Conservation (phyloP, 2,888 invertebrate genomes). For the Hedychridium roseum region DNA sequence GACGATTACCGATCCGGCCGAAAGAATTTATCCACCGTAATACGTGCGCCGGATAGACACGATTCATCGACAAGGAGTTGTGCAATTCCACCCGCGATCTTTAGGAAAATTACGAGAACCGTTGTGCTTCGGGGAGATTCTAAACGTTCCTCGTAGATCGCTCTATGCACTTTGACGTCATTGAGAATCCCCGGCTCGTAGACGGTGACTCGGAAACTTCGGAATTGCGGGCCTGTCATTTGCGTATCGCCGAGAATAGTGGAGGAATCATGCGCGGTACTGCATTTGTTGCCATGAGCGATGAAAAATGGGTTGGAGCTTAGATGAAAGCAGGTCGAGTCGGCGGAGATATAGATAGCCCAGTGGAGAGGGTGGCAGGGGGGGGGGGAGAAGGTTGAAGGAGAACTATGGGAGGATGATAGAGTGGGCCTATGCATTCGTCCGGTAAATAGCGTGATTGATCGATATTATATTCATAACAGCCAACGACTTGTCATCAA, state of each 20-base stretch:
- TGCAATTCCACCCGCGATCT: no score
- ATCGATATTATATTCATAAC: constrained; percentile 63
- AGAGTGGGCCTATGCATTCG: constrained; percentile 59
- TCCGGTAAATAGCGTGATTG: constrained; percentile 61
- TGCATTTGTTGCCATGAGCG: constrained; percentile 27
- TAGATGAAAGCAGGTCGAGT: constrained; percentile 40
- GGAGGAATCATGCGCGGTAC: constrained; percentile 20
- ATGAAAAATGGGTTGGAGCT: constrained; percentile 40
- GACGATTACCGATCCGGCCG: no score
- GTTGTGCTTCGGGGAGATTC: no score
- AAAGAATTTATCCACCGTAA: no score
- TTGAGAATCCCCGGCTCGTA: no score
- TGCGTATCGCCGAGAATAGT: constrained; percentile 11
- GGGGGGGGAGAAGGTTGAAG: constrained; percentile 24
- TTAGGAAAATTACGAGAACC: no score
- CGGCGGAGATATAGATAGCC: constrained; percentile 38
- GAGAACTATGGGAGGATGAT: constrained; percentile 51
- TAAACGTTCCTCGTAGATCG: no score
- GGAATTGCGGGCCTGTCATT: no score
- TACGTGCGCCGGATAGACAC: no score
- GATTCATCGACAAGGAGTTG: no score
- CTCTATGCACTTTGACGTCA: no score
- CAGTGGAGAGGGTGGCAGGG: background rate
- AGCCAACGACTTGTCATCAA: constrained; percentile 61
- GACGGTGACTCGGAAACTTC: no score